These are phyloP conservation scores for Drymonia ruficornis DNA, from an alignment of 2,888 invertebrate species.

Conservation along the genomic window DNA sequence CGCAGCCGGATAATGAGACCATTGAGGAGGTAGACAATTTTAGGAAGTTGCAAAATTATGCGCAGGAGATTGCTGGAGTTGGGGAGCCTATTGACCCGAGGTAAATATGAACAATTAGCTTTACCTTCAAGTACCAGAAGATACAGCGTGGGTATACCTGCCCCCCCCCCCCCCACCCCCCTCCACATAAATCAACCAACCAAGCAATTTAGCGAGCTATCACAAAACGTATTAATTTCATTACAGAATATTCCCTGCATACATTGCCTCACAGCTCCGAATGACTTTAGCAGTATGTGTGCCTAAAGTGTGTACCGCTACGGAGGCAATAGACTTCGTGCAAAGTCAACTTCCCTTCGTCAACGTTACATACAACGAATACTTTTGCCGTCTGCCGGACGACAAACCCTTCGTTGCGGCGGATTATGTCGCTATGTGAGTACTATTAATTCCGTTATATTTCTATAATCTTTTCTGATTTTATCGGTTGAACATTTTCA, in stretches of 20 bases:
- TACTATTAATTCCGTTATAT: conserved; percentile 9
- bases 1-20: conserved; percentile 18
- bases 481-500: no score
- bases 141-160: no score
- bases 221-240: neutral
- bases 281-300: conserved; percentile 51
- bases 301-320: conserved; percentile 53
- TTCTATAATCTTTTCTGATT: neutral
- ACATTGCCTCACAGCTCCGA: conserved; percentile 14
- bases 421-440: conserved; percentile 64
- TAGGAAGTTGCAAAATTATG: conserved; percentile 32
- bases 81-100: conserved; percentile 34
- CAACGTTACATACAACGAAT: conserved; percentile 49
- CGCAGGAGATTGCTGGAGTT: conserved; percentile 39
- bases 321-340: conserved; percentile 47
- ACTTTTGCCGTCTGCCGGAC: conserved; percentile 59
- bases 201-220: no score
- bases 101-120: conserved; percentile 17
- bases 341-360: conserved; percentile 32
- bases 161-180: no score
- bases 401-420: conserved; percentile 58
- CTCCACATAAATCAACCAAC: no score
- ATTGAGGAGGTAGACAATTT: conserved; percentile 16
- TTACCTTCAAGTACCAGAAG: no score
- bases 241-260: conserved; percentile 46